These are phyloP conservation scores for Phymorhynchus buccinoides DNA, from an alignment of 1,140 invertebrate genomes.

Conservation along the genomic window DNA sequence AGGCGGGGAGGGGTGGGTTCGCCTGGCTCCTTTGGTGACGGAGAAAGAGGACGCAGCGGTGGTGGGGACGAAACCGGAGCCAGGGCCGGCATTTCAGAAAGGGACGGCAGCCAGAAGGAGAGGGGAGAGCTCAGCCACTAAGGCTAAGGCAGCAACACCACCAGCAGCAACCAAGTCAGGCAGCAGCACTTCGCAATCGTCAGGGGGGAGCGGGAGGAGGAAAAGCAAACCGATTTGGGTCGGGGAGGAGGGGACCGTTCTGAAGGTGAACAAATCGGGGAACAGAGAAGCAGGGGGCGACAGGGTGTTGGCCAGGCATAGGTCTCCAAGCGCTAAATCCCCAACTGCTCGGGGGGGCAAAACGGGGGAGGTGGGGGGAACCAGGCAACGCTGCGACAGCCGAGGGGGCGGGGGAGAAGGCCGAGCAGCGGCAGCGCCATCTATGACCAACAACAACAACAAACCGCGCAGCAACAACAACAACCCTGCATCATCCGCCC, in stretches of 20 bases:
- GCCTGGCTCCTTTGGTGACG: no score
- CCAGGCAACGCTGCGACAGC: conserved; percentile 22
- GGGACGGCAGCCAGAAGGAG: no score
- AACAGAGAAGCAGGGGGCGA: no score
- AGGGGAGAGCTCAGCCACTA: no score
- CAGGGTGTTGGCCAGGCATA: not conserved
- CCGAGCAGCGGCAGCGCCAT: no score
- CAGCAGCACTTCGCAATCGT: not conserved
- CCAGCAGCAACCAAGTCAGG: not conserved
- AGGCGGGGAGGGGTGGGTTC: not conserved
- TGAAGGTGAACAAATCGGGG: not conserved
- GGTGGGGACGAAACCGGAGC: not conserved
- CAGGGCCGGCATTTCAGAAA: not conserved
- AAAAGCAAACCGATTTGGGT: not conserved
- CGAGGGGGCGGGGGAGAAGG: no score
- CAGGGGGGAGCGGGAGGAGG: not conserved
- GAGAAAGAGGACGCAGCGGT: not conserved
- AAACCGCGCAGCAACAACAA: no score
- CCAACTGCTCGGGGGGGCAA: not conserved
- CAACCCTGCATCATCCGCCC: no score
- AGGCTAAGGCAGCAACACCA: not conserved
- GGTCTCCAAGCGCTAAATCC: not conserved
- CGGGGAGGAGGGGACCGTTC: not conserved
- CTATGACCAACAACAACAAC: no score
- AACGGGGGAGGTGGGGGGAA: not conserved